Conservation (phyloP, 2,888 invertebrate genomes). For the Onthophagus sagittarius region DNA sequence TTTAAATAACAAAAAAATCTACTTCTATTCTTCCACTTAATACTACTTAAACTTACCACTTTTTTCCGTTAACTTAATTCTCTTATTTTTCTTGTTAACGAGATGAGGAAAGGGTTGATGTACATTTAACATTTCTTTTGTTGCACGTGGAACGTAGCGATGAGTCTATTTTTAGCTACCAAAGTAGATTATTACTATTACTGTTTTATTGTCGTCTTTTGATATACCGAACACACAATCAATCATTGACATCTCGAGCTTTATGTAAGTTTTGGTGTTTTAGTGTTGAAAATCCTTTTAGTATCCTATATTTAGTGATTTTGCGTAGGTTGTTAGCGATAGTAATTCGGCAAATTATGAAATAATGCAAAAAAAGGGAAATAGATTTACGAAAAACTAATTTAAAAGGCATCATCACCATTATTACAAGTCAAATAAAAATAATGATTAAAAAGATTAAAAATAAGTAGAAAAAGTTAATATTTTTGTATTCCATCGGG, state of each 20-base stretch:
- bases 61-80: not conserved
- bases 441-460: not conserved
- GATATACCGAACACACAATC: not conserved
- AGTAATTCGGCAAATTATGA: not conserved
- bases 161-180: not conserved
- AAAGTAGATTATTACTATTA: not conserved
- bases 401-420: not conserved
- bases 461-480: not conserved
- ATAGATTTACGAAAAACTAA: not conserved
- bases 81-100: not conserved
- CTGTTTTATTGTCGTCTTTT: not conserved
- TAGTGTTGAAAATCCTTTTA: not conserved
- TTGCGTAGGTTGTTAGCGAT: not conserved
- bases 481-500: not conserved
- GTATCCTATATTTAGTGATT: not conserved
- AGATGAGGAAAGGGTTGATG: not conserved
- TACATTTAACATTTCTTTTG: not conserved
- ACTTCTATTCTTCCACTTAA: not conserved
- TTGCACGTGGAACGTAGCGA: not conserved
- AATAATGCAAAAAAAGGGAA: not conserved
- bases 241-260: not conserved
- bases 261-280: not conserved
- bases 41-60: not conserved
- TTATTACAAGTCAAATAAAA: not conserved
- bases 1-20: not conserved